These are phyloP conservation scores for Sebastes kiyomatsui DNA, from an alignment of 2,797 vertebrate genomes.

Conservation along the genomic window DNA sequence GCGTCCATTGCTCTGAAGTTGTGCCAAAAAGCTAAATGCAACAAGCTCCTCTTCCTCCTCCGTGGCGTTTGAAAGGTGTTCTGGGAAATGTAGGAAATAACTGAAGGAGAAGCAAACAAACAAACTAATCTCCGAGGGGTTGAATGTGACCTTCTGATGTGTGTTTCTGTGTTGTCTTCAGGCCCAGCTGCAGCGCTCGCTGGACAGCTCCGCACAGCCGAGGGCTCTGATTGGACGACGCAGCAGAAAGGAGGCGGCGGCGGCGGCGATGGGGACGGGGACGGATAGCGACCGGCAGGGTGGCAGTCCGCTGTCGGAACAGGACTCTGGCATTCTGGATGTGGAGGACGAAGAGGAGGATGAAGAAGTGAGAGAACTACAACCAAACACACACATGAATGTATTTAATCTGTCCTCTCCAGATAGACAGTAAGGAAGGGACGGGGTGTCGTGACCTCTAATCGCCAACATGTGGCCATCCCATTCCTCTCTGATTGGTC, in stretches of 20 bases:
- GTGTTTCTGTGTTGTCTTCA: constrained; percentile 55
- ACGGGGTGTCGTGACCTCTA: background rate
- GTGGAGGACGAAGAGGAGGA: constrained; percentile 93
- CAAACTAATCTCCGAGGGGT: background rate
- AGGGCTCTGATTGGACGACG: constrained; percentile 82
- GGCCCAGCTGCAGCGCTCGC: constrained; percentile 92
- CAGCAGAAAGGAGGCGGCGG: constrained; percentile 78
- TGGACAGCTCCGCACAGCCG: constrained; percentile 88
- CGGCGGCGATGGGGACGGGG: constrained; percentile 21
- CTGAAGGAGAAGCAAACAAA: constrained; percentile 11
- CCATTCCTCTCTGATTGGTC: background rate
- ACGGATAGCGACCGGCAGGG: constrained; percentile 83
- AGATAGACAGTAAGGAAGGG: background rate
- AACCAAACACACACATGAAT: background rate
- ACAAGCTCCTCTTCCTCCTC: background rate
- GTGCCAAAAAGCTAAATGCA: constrained; percentile 34
- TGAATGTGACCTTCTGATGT: background rate
- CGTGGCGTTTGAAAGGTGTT: constrained; percentile 12
- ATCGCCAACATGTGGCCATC: background rate
- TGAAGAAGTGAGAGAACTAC: constrained; percentile 83
- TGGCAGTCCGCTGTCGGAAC: constrained; percentile 88
- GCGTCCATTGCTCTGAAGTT: constrained; percentile 39
- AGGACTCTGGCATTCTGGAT: constrained; percentile 93
- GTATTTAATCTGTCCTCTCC: background rate
- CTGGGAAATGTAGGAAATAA: constrained; percentile 49